Base-by-base conservation (phyloP, 2,888 invertebrate species). In the Pyrrhosoma nymphula region DNA sequence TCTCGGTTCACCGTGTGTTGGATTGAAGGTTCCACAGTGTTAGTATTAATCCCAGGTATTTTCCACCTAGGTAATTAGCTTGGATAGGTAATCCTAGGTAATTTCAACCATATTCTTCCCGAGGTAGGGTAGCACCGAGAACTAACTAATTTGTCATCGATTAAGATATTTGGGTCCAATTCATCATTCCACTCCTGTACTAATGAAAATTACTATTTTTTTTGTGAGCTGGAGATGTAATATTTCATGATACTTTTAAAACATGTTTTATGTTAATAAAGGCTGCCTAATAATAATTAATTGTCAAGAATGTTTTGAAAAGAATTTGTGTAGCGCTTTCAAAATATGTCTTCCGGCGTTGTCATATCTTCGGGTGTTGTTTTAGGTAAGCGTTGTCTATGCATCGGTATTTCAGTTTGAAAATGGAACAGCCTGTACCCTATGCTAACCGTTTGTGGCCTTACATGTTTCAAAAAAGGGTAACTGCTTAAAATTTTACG, bases 401-500 rank as follows among this genome's bases (percentile, higher is more conserved):
- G 16, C 16, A 35, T 35, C 4, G 2, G 14, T 18, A 35, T 18
- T 82, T 35, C 4, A 16, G 12, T 82, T 69, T 69, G 3, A n/a
- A n/a, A 69, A n/a, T 69, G 12, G 8, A 69, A 26, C 69, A 26
- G n/a, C n/a, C 35, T 82, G 14, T 35, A 35, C 26, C 35, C 1
- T 35, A 69, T 26, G 93, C n/a, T 39, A 75, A 93, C 93, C 93
- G 69, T 75, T 75, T n/a, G 93, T 93, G 93, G 93, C 93, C 93
- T 93, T 93, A 82, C 0, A 82, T 82, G 82, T 82, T 82, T 82
- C 82, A 30, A 35, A 75, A n/a, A 75, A 69, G 47, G 91, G 63
- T 91, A 63, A 39, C 55, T 0, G 2, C 30, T 82, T 16, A 35
- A 18, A 30, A 30, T 12, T 35, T 82, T 1, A 18, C 30, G 12